These are phyloP conservation scores for Glareola pratincola DNA, from an alignment of 2,113 vertebrate species.

Conservation along the genomic window DNA sequence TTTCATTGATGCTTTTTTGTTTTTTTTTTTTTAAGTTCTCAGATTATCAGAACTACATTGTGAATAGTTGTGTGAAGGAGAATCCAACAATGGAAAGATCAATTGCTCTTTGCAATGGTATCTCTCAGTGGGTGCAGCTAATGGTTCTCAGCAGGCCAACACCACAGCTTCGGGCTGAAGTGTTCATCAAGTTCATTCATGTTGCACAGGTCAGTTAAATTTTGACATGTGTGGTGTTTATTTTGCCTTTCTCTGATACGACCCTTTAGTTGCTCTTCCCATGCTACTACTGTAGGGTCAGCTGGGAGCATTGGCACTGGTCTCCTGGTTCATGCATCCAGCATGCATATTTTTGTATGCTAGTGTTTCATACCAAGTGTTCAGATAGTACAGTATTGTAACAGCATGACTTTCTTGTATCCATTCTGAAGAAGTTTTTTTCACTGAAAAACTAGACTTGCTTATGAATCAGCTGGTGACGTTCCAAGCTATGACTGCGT, in stretches of 20 bases:
- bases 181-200: slow-evolving; percentile 95
- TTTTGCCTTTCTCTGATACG: neutral
- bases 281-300: neutral
- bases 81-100: slow-evolving; percentile 94
- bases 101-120: slow-evolving; percentile 91
- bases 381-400: neutral
- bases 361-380: neutral
- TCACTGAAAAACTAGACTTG: neutral
- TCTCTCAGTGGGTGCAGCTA: slow-evolving; percentile 96
- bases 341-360: accelerated
- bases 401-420: neutral
- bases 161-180: slow-evolving; percentile 91
- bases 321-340: neutral
- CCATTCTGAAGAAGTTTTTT: neutral
- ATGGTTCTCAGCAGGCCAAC: slow-evolving; percentile 96
- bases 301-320: neutral
- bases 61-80: slow-evolving; percentile 91
- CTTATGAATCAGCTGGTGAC: neutral
- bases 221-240: neutral
- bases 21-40: slow-evolving; percentile 76
- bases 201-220: slow-evolving; percentile 86
- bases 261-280: neutral
- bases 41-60: slow-evolving; percentile 93
- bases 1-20: neutral
- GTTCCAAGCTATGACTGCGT: neutral